Conservation (phyloP, 2,888 invertebrate species). For the Stenodera caucasica region DNA sequence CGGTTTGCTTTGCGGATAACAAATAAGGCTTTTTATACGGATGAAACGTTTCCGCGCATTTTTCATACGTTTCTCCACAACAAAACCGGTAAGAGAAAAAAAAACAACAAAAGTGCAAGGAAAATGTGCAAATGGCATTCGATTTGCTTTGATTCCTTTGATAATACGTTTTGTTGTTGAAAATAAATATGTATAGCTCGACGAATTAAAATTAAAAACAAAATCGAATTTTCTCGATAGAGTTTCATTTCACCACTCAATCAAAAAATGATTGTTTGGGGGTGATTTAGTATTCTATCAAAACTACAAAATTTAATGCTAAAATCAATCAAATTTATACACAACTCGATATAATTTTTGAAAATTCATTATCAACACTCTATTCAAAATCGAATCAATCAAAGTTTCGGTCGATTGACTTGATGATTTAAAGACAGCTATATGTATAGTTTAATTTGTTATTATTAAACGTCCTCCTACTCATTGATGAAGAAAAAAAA, state of each 20-base stretch:
- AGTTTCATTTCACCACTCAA: too few relatives aligned
- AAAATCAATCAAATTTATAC: too few relatives aligned
- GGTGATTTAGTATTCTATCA: too few relatives aligned
- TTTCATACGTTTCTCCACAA: neutral
- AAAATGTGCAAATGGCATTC: neutral
- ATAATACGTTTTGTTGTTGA: neutral
- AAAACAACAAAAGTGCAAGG: neutral
- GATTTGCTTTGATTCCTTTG: neutral
- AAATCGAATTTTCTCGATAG: too few relatives aligned
- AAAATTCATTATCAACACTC: too few relatives aligned
- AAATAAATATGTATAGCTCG: too few relatives aligned
- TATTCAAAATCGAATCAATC: too few relatives aligned
- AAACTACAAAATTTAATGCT: too few relatives aligned
- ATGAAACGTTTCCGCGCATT: constrained; percentile 14
- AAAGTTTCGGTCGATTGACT: too few relatives aligned
- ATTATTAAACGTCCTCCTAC: neutral
- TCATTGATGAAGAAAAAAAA: neutral
- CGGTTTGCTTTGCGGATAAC: constrained; percentile 45
- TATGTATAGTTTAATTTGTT: too few relatives aligned
- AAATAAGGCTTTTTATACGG: constrained; percentile 47
- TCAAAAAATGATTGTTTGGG: too few relatives aligned
- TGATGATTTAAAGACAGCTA: neutral
- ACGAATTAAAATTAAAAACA: neutral
- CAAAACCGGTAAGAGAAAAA: neutral
- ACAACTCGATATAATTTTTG: too few relatives aligned